Evolutionary conservation across 2,797 vertebrate species (phyloP).

Genomic region (Oryzias dopingdopingensis): DNA sequence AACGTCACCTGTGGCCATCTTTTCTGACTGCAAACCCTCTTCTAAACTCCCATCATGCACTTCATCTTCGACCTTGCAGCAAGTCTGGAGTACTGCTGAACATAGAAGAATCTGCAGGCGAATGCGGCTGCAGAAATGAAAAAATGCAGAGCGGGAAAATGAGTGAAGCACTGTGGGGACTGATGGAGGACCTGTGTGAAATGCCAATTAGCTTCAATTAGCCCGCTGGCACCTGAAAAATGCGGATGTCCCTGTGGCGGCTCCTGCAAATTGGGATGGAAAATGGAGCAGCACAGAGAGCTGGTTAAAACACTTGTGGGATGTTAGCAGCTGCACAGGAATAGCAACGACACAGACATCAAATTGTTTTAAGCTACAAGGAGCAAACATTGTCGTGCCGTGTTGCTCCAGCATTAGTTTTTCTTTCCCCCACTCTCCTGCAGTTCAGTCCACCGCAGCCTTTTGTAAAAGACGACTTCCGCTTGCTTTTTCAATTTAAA

Average conservation of each 20-base stretch:
- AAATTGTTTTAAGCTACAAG: too few species aligned
- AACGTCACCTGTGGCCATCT: conserved; percentile 14
- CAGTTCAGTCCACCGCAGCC: conserved; percentile 24
- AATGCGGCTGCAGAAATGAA: conserved; percentile 1
- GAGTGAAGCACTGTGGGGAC: conserved; percentile 33
- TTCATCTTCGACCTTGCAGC: conserved; percentile 17
- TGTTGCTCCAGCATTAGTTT: not conserved
- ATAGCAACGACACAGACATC: not conserved
- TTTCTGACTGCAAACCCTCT: conserved; percentile 6
- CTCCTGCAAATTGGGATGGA: not conserved
- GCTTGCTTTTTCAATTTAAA: conserved; percentile 68
- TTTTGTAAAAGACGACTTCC: conserved; percentile 42
- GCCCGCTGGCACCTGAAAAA: conserved; percentile 41
- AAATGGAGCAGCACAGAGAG: conserved; percentile 1
- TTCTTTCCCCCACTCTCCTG: conserved; percentile 14
- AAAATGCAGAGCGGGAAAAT: conserved; percentile 20
- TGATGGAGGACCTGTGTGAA: conserved; percentile 51
- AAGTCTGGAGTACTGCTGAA: conserved; percentile 8
- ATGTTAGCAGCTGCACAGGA: not conserved
- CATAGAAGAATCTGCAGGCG: conserved; percentile 6
- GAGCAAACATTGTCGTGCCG: not conserved
- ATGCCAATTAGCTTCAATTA: conserved; percentile 65
- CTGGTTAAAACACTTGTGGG: not conserved
- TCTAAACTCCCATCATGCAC: conserved; percentile 25
- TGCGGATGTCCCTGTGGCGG: conserved; percentile 37